Percentiles rank a stretch among this genome's conserved stretches.
phyloP scores from a whole-genome alignment of 2,888 invertebrate species.

The Lithosia quadra region DNA sequence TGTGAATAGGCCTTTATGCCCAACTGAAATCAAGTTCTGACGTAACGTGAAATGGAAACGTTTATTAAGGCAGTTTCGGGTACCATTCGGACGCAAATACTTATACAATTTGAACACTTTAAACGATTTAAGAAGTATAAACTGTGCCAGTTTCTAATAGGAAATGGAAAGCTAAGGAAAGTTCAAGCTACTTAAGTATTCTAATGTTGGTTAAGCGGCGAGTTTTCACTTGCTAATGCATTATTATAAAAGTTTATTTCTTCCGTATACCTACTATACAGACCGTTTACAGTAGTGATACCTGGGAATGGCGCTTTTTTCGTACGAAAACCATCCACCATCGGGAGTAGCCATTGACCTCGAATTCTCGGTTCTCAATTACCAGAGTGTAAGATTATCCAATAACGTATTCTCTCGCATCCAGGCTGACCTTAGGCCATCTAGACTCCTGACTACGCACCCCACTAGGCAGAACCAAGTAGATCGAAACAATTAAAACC shows the following conservation, averaged over 20 bases:
- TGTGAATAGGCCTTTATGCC: background rate
- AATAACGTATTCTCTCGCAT: no score
- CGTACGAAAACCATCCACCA: no score
- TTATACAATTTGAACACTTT: background rate
- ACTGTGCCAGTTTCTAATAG: constrained; percentile 4
- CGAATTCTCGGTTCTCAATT: no score
- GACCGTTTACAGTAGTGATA: no score
- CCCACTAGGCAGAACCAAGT: no score
- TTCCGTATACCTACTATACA: background rate
- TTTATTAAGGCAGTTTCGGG: constrained; percentile 7
- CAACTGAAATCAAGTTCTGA: background rate
- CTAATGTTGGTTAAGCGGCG: background rate
- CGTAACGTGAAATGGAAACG: constrained; percentile 9
- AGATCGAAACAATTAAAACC: no score
- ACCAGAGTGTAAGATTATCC: no score
- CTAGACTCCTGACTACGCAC: no score
- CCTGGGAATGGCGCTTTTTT: no score
- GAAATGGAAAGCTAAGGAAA: background rate
- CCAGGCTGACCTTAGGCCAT: no score
- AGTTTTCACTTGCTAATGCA: background rate
- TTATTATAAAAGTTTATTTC: background rate
- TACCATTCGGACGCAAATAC: background rate
- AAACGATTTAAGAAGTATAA: background rate
- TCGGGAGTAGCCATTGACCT: no score
- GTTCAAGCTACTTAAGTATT: background rate